phyloP scores from a whole-genome alignment of 2,888 invertebrate genomes.

The Drosophila mercatorum region DNA sequence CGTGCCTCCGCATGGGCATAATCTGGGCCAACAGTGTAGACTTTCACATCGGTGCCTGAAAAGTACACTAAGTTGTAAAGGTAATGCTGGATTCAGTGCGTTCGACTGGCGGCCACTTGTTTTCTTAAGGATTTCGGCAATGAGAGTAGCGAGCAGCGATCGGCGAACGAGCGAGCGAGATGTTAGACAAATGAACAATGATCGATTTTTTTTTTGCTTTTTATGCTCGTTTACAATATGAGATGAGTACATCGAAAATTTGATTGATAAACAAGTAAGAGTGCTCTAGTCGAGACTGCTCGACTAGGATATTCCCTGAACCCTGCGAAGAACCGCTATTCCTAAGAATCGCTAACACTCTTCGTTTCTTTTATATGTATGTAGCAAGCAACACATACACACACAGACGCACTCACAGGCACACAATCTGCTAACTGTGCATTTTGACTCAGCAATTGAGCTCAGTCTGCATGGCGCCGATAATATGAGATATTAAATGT shows the following conservation, averaged over 20 bases:
- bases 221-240: neutral
- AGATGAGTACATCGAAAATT: no score
- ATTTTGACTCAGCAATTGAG: no score
- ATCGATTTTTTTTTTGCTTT: constrained; percentile 1
- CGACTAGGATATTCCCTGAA: no score
- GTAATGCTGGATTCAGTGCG: constrained; percentile 84
- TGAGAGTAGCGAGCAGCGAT: constrained; percentile 28
- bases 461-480: no score
- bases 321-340: no score
- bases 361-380: no score
- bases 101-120: constrained; percentile 67
- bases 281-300: no score
- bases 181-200: constrained; percentile 39
- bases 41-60: constrained; percentile 90
- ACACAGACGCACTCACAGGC: no score
- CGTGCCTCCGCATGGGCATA: constrained; percentile 99
- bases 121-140: constrained; percentile 9
- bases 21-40: constrained; percentile 99
- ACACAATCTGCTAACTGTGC: no score
- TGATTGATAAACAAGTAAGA: neutral
- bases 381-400: no score
- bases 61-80: constrained; percentile 85
- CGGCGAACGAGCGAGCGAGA: constrained; percentile 37
- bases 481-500: no score
- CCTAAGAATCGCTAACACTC: no score